A percentile compares a stretch with the other conserved stretches of the same genome.
Evolutionary conservation across 2,888 invertebrate genomes (phyloP).

Genomic region (Euspilapteryx auroguttella): DNA sequence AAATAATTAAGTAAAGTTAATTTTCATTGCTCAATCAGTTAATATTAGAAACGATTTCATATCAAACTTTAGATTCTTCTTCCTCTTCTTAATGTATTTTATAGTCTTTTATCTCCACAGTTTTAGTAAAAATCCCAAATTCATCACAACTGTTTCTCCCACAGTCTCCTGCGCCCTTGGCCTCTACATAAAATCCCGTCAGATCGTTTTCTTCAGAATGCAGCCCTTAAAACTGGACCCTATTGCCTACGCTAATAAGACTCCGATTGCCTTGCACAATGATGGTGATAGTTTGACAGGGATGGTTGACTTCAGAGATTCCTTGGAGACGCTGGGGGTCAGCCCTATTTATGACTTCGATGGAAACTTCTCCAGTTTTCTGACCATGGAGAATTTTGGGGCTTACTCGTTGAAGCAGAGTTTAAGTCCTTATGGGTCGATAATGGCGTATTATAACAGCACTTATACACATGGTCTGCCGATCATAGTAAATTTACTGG

Average conservation of each 20-base stretch:
- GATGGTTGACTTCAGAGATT: slow-evolving; percentile 28
- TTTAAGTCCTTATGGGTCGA: slow-evolving; percentile 49
- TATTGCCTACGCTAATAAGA: slow-evolving; percentile 61
- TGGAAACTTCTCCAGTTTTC: slow-evolving; percentile 66
- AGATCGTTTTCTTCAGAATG: slow-evolving; percentile 65
- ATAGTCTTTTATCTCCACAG: too few species aligned
- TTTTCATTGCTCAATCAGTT: too few species aligned
- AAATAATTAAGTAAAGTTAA: too few species aligned
- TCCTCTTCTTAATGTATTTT: too few species aligned
- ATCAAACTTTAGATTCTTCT: too few species aligned
- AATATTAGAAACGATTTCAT: too few species aligned
- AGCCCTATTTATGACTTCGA: slow-evolving; percentile 57
- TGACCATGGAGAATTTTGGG: slow-evolving; percentile 67
- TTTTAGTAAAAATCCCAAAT: too few species aligned
- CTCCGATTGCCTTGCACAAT: slow-evolving; percentile 66
- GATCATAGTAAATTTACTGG: slow-evolving; percentile 70
- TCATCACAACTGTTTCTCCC: slow-evolving; percentile 11
- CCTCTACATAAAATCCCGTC: slow-evolving; percentile 64
- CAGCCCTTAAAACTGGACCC: slow-evolving; percentile 65
- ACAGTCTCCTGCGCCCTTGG: slow-evolving; percentile 68
- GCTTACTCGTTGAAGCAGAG: slow-evolving; percentile 65
- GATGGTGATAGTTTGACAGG: slow-evolving; percentile 37
- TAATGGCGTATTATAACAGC: slow-evolving; percentile 74
- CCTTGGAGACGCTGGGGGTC: slow-evolving; percentile 35
- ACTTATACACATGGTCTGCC: slow-evolving; percentile 80